These are phyloP conservation scores for Chondrosia reniformis DNA, from an alignment of 37 sponge, comb jelly and placozoan species.

Conservation along the genomic window DNA sequence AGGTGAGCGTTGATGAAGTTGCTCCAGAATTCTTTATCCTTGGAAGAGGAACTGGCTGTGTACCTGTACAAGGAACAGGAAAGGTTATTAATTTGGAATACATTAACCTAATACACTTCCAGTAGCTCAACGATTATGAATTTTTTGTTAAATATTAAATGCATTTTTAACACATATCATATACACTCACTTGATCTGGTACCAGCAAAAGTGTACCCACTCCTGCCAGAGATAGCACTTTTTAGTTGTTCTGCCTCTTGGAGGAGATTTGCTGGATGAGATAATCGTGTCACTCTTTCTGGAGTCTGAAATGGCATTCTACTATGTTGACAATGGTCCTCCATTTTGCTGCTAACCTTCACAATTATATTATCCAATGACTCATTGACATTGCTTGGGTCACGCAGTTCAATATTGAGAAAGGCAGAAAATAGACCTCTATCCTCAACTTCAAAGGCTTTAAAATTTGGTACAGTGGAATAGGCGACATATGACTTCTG, in stretches of 20 bases:
- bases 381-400: not conserved
- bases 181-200: no score
- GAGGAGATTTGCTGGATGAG: not conserved
- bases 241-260: not conserved
- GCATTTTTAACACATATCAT: no score
- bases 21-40: no score
- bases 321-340: not conserved
- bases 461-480: constrained; percentile 27
- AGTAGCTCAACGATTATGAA: no score
- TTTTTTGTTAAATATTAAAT: no score
- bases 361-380: not conserved
- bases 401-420: not conserved
- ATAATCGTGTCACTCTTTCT: not conserved
- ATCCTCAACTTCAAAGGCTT: constrained; percentile 17
- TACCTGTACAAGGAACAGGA: no score
- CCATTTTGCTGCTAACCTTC: not conserved
- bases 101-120: no score
- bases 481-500: constrained; percentile 27
- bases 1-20: no score
- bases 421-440: not conserved
- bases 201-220: no score
- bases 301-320: not conserved
- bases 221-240: no score
- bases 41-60: no score
- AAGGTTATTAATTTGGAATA: no score